These are phyloP conservation scores for Pteropus alecto DNA, from an alignment of 2,113 vertebrate genomes.

Conservation along the genomic window DNA sequence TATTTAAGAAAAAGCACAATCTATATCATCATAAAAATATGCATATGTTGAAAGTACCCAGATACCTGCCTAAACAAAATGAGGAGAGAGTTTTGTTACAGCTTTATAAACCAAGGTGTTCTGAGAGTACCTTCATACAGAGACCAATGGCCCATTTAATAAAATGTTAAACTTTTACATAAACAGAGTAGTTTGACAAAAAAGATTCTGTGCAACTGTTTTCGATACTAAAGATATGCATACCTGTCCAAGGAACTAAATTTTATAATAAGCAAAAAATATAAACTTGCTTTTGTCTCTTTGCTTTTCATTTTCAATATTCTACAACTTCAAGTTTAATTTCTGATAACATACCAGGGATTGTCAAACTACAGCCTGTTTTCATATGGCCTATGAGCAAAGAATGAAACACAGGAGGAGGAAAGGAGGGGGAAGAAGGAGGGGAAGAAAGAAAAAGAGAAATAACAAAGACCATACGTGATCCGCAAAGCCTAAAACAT, in stretches of 20 bases:
- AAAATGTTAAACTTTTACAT: constrained; percentile 25
- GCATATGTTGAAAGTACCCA: constrained; percentile 10
- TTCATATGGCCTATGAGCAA: background rate
- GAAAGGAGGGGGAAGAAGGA: background rate
- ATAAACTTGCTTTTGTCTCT: background rate
- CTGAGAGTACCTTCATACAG: background rate
- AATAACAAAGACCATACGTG: background rate
- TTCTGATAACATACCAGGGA: background rate
- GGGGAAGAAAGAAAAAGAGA: background rate
- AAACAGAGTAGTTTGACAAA: background rate
- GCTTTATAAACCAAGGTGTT: background rate
- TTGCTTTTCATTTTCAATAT: background rate
- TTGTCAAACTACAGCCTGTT: background rate
- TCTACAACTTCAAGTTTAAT: background rate
- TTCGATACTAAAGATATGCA: background rate
- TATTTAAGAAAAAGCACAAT: constrained; percentile 34
- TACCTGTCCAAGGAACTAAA: background rate
- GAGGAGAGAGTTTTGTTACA: background rate
- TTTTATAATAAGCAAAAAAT: constrained; percentile 34
- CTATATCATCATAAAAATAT: background rate
- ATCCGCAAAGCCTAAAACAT: background rate
- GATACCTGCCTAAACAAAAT: background rate
- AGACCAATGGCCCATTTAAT: background rate
- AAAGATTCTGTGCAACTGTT: background rate
- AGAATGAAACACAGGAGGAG: background rate